These are phyloP conservation scores for Rhabdomys pumilio DNA, from an alignment of 2,797 vertebrate species.

Conservation along the genomic window DNA sequence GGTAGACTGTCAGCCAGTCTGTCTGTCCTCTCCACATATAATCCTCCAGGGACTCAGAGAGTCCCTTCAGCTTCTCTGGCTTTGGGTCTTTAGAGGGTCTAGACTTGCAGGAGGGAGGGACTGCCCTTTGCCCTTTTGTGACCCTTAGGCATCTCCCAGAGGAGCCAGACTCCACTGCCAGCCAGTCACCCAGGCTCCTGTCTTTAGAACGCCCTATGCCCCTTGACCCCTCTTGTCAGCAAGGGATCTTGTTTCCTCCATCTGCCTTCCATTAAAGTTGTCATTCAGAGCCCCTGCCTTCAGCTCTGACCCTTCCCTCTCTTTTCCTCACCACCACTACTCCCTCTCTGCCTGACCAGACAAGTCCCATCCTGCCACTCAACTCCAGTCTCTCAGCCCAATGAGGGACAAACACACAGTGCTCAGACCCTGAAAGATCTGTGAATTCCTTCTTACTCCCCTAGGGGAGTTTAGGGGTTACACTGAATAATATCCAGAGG, in stretches of 20 bases:
- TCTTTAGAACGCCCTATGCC: slow-evolving; percentile 65
- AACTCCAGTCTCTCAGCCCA: neutral
- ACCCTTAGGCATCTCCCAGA: neutral
- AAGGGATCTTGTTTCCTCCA: slow-evolving; percentile 74
- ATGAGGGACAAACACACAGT: neutral
- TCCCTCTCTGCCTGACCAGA: neutral
- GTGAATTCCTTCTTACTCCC: neutral
- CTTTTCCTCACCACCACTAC: neutral
- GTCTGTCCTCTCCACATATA: neutral
- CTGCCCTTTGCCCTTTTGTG: slow-evolving; percentile 27
- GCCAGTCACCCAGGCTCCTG: slow-evolving; percentile 60
- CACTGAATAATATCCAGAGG: neutral
- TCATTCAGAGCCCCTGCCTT: slow-evolving; percentile 36
- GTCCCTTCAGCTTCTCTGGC: neutral
- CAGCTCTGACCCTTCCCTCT: slow-evolving; percentile 20
- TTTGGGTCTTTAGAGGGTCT: neutral
- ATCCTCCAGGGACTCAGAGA: accelerated
- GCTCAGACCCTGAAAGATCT: neutral
- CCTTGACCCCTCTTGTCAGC: slow-evolving; percentile 74
- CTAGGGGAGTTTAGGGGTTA: neutral
- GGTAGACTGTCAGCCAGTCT: neutral
- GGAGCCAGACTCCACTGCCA: slow-evolving; percentile 18
- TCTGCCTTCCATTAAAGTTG: slow-evolving; percentile 81
- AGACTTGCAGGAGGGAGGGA: neutral
- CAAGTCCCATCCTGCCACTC: neutral